phyloP scores from a whole-genome alignment of 92 coral and sea anemone species.

The Pocillopora grandis region DNA sequence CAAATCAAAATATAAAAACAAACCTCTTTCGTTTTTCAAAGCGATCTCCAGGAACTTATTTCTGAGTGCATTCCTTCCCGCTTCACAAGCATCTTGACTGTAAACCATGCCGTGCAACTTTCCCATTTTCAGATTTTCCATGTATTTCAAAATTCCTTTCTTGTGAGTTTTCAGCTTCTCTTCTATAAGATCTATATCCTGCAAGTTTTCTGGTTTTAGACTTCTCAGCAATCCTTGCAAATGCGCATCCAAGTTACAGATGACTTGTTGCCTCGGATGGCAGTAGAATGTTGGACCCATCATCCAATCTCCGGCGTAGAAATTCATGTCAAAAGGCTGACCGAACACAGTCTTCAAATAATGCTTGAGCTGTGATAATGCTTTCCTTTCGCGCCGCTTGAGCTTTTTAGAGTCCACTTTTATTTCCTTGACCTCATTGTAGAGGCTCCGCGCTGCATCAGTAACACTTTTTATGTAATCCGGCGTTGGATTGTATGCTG shows the following conservation, averaged over 20 bases:
- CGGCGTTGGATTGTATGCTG: slow-evolving; percentile 78
- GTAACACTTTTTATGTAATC: slow-evolving; percentile 62
- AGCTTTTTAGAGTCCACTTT: slow-evolving; percentile 50
- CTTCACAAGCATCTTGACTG: slow-evolving; percentile 81
- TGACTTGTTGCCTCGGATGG: slow-evolving; percentile 56
- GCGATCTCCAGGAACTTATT: slow-evolving; percentile 71
- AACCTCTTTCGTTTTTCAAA: slow-evolving; percentile 76
- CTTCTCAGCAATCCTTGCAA: slow-evolving; percentile 48
- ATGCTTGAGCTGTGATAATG: slow-evolving; percentile 76
- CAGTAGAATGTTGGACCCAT: slow-evolving; percentile 89
- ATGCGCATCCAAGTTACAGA: slow-evolving; percentile 59
- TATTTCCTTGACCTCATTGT: slow-evolving; percentile 46
- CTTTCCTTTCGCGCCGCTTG: slow-evolving; percentile 83
- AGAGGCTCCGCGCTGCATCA: slow-evolving; percentile 66
- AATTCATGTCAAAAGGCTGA: slow-evolving; percentile 82
- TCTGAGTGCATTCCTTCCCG: slow-evolving; percentile 78
- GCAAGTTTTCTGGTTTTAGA: slow-evolving; percentile 55
- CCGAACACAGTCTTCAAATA: slow-evolving; percentile 84
- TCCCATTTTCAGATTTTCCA: slow-evolving; percentile 82
- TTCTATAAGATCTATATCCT: slow-evolving; percentile 51
- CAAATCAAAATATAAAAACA: slow-evolving; percentile 2
- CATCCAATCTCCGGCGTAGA: slow-evolving; percentile 95
- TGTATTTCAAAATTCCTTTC: slow-evolving; percentile 63
- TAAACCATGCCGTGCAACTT: slow-evolving; percentile 80
- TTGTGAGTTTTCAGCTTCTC: slow-evolving; percentile 55